Conservation (phyloP, 2,797 vertebrate genomes). For the Lacerta bilineata region DNA sequence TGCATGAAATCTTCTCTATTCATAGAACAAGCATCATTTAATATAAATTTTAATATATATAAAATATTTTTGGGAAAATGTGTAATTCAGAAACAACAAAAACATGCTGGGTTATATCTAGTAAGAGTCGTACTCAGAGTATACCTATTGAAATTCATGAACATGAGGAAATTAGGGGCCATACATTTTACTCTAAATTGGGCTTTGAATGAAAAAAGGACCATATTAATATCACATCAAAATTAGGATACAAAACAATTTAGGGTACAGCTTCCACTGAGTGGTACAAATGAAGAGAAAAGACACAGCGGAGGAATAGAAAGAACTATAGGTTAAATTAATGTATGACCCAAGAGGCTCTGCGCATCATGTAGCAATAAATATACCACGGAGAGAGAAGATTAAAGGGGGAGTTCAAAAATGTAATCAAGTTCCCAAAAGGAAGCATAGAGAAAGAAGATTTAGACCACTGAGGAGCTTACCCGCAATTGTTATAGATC, state of each 20-base stretch:
- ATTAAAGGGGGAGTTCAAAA: conserved; percentile 61
- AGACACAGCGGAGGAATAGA: conserved; percentile 71
- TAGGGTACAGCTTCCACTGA: conserved; percentile 48
- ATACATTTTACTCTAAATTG: conserved; percentile 50
- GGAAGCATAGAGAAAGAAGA: conserved; percentile 2
- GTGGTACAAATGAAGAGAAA: conserved; percentile 65
- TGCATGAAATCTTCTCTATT: conserved; percentile 44
- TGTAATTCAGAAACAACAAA: background rate
- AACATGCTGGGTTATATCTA: too few relatives aligned
- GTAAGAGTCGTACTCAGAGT: too few relatives aligned
- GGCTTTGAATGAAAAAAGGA: conserved; percentile 51
- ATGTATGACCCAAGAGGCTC: conserved; percentile 65
- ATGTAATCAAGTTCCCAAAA: conserved; percentile 55
- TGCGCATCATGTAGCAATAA: conserved; percentile 69
- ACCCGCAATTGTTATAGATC: conserved; percentile 7
- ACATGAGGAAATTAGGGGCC: background rate
- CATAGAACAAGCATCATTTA: background rate
- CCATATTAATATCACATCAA: conserved; percentile 60
- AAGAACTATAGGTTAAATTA: conserved; percentile 61
- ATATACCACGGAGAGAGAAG: conserved; percentile 47
- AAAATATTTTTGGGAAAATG: background rate
- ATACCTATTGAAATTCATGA: too few relatives aligned
- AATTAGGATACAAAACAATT: conserved; percentile 62
- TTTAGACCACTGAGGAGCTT: conserved; percentile 17
- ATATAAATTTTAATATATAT: background rate